Conservation (phyloP, 2,113 vertebrate species). For the Xiphophorus hellerii region DNA sequence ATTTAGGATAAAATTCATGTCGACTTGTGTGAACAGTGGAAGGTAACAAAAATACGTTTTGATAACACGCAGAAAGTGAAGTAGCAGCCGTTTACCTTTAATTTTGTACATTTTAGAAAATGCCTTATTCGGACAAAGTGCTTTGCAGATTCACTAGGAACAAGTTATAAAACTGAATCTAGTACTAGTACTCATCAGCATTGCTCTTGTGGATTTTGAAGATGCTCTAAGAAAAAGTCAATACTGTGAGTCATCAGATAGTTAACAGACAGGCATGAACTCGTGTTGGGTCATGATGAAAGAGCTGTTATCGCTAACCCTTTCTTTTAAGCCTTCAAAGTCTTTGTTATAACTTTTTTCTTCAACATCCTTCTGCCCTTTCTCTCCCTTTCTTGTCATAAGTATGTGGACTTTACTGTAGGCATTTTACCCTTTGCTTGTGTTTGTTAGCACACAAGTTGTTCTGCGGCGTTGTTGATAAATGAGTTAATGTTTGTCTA, state of each 20-base stretch:
- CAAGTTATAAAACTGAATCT: background rate
- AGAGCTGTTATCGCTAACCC: conserved; percentile 30
- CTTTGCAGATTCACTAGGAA: background rate
- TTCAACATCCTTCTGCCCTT: background rate
- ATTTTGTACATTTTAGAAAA: background rate
- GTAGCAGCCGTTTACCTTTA: no score
- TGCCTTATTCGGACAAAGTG: background rate
- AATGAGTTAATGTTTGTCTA: conserved; percentile 67
- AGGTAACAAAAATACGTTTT: background rate
- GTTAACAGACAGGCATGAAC: conserved; percentile 26
- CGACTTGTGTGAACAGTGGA: background rate
- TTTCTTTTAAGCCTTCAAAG: conserved; percentile 21
- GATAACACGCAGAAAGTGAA: background rate
- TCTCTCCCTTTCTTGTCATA: conserved; percentile 12
- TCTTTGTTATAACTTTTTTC: conserved; percentile 5
- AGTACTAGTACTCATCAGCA: background rate
- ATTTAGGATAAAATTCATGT: conserved; percentile 4
- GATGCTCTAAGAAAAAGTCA: conserved; percentile 20
- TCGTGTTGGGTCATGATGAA: conserved; percentile 30
- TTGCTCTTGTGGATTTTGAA: conserved; percentile 3
- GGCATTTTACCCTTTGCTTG: conserved; percentile 25
- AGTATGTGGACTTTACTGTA: conserved; percentile 39
- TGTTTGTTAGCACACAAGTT: conserved; percentile 43
- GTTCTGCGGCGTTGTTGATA: conserved; percentile 56
- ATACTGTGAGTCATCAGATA: conserved; percentile 30